These are phyloP conservation scores for Silurus asotus DNA, from an alignment of 2,113 vertebrate species.

Conservation along the genomic window DNA sequence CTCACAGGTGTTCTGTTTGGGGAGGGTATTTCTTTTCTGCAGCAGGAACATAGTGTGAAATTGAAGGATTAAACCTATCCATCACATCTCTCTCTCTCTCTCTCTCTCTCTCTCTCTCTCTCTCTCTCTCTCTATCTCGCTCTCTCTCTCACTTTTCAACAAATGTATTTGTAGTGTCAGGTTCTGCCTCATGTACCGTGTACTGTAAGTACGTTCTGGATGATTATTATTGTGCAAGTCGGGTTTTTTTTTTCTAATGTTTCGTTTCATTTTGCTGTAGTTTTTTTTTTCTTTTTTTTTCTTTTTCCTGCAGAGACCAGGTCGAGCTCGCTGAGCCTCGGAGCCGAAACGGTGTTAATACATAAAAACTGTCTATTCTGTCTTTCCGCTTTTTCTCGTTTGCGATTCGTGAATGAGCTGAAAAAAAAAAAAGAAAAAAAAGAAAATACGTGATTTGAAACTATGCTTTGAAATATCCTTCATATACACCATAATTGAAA, in stretches of 20 bases:
- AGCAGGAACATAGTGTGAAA: slow-evolving; percentile 28
- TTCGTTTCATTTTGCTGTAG: neutral
- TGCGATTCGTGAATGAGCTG: neutral
- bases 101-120: slow-evolving; percentile 9
- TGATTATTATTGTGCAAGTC: slow-evolving; percentile 41
- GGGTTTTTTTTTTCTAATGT: neutral
- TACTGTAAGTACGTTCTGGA: slow-evolving; percentile 38
- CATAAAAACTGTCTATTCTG: neutral
- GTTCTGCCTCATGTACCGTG: slow-evolving; percentile 47
- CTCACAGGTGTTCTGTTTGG: neutral
- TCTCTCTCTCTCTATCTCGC: slow-evolving; percentile 4
- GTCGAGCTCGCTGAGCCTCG: slow-evolving; percentile 11
- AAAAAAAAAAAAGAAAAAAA: neutral
- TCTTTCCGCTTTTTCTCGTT: neutral
- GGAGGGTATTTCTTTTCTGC: slow-evolving; percentile 26
- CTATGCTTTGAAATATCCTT: slow-evolving; percentile 26
- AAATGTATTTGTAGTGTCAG: slow-evolving; percentile 45
- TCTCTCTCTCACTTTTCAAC: slow-evolving; percentile 12
- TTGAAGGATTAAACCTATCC: slow-evolving; percentile 45
- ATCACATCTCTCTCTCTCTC: slow-evolving; percentile 13
- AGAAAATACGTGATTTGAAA: slow-evolving; percentile 11
- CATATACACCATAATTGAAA: slow-evolving; percentile 24
- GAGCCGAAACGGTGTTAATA: slow-evolving; percentile 6
- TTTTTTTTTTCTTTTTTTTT: slow-evolving; percentile 2
- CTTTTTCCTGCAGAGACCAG: slow-evolving; percentile 26